Evolutionary conservation across 2,113 vertebrate genomes (phyloP), one percentile per base, ranked within the genome.

Genomic region (Callocephalon fimbriatum): DNA sequence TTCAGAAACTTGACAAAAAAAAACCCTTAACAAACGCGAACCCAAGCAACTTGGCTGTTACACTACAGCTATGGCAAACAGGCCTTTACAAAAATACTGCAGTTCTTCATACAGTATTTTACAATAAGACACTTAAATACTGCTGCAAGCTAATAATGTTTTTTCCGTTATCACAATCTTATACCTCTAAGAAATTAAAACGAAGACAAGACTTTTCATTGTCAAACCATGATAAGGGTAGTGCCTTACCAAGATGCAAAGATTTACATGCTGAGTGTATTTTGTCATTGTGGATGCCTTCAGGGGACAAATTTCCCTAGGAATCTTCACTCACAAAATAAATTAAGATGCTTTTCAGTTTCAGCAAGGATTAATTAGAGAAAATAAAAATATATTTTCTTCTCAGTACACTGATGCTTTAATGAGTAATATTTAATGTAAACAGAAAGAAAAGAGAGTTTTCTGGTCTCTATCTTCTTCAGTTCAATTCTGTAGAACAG

Each of bases 41-140:
- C 2, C 17, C 26, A 65, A 29, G 37, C 20, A 91, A 45, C 13
- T 65, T 61, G 87, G 61, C 16, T 74, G 42, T 27, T 62, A 66
- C 63, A 72, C 22, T 54, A 54, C 40, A 89, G 19, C 11, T 76
- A 50, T 74, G 42, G 71, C 77, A 86, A 75, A 53, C 45, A 76
- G 3, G 71, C 59, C 56, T 95, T 94, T 29, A 16, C 29, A 89
- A 96, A 88, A 91, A 37, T 44, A 74, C 72, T 91, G 45, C 70
- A 62, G 63, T 82, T 96, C 37, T 85, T 85, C 77, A 61, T 56
- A 75, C 44, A 95, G 54, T 90, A 91, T 92, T 95, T 95, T 88
- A 96, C 93, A 94, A 96, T 89, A 89, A 97, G 86, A 73, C 47
- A 56, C 21, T 88, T 94, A 81, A 85, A 78, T 37, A 93, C 74